Conservation (phyloP, 2,113 vertebrate species). For the Podilymbus podiceps region DNA sequence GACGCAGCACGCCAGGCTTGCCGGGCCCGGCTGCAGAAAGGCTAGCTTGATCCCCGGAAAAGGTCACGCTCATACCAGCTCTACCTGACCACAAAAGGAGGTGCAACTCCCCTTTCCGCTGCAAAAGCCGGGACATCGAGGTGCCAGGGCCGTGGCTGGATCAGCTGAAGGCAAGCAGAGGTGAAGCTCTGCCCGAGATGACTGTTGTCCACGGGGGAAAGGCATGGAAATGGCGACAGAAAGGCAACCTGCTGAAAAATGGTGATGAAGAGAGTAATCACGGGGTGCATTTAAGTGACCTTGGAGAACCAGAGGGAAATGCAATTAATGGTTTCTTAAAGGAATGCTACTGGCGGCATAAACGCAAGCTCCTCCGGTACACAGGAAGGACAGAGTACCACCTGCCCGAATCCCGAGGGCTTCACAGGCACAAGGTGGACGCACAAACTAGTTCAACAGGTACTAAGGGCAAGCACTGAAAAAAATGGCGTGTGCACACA, state of each 20-base stretch:
- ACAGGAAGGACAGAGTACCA: neutral
- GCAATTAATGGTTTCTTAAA: neutral
- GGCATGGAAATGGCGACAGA: neutral
- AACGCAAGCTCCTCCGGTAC: neutral
- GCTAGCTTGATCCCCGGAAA: neutral
- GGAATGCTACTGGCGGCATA: neutral
- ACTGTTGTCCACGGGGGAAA: neutral
- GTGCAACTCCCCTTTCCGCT: neutral
- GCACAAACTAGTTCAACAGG: neutral
- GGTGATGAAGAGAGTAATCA: neutral
- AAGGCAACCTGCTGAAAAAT: neutral
- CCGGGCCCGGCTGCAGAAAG: neutral
- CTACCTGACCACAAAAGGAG: neutral
- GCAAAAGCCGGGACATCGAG: neutral
- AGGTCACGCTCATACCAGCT: neutral
- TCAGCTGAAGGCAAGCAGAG: neutral
- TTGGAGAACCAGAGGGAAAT: neutral
- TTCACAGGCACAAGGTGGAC: neutral
- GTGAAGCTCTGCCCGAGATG: neutral
- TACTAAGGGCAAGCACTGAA: neutral
- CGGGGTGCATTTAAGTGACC: neutral
- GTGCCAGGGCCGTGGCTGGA: neutral
- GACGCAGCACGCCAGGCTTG: accelerated
- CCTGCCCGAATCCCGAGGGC: neutral
- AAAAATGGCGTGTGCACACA: neutral